A percentile compares a stretch with the other conserved stretches of the same genome.
Conservation (phyloP, 2,888 invertebrate species). For the Kuschelorhynchus macadamiae region DNA sequence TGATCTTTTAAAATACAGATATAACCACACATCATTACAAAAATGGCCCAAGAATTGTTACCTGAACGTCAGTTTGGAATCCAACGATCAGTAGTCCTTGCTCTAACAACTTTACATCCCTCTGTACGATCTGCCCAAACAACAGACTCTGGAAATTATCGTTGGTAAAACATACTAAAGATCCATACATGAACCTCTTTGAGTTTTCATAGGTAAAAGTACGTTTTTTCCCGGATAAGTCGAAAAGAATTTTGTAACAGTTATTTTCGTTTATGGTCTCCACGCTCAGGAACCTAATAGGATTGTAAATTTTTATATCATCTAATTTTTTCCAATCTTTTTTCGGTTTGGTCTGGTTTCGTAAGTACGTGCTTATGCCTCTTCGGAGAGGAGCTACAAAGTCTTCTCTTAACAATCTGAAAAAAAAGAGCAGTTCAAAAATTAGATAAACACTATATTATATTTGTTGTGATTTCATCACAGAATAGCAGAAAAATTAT, state of each 20-base stretch:
- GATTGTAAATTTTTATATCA: constrained; percentile 31
- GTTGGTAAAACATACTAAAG: constrained; percentile 79
- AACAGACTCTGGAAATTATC: constrained; percentile 79
- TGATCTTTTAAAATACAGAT: no score
- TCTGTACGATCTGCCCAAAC: constrained; percentile 78
- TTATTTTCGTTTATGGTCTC: constrained; percentile 52
- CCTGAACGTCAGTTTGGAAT: constrained; percentile 22
- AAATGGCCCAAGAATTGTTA: no score
- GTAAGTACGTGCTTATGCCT: no score
- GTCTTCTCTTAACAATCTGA: no score
- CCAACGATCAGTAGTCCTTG: constrained; percentile 72
- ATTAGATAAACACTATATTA: no score
- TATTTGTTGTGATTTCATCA: no score
- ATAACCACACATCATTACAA: no score
- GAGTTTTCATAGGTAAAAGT: constrained; percentile 69
- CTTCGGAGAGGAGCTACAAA: no score
- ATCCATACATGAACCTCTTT: constrained; percentile 79
- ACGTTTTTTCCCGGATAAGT: constrained; percentile 52
- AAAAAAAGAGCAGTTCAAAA: no score
- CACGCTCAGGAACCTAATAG: constrained; percentile 18
- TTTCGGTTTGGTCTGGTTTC: constrained; percentile 7
- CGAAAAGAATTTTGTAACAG: constrained; percentile 53
- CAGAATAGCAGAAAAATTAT: no score
- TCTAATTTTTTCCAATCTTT: constrained; percentile 37
- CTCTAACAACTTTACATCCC: constrained; percentile 70